Conservation (phyloP, 2,797 vertebrate genomes). For the Antrozous pallidus region DNA sequence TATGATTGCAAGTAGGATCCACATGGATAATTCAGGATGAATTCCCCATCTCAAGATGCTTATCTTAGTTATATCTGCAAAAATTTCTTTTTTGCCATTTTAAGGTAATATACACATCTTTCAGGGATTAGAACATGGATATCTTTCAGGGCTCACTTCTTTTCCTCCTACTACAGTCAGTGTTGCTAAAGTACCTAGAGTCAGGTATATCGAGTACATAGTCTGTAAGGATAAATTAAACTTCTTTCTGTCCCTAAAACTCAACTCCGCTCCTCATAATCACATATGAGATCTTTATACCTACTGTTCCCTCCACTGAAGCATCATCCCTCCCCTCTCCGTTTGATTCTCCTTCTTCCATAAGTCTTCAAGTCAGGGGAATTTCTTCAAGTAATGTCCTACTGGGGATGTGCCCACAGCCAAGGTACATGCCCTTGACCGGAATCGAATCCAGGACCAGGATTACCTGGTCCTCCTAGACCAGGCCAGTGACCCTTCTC, state of each 20-base stretch:
- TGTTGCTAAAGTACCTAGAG: not conserved
- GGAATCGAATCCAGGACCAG: too few species aligned
- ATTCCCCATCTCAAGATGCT: not conserved
- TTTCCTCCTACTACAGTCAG: not conserved
- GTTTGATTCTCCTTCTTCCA: not conserved
- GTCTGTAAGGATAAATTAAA: not conserved
- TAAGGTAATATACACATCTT: not conserved
- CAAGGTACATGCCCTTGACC: too few species aligned
- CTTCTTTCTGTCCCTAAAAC: not conserved
- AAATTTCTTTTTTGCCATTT: not conserved
- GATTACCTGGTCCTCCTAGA: not conserved
- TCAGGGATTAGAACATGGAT: not conserved
- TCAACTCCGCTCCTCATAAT: not conserved
- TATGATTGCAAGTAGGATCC: not conserved
- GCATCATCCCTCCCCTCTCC: not conserved
- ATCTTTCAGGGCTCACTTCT: not conserved
- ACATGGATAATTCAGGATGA: not conserved
- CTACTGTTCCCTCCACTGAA: too few species aligned
- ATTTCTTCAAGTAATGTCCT: not conserved
- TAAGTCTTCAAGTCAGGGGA: not conserved
- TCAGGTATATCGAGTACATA: not conserved
- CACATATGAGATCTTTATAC: not conserved
- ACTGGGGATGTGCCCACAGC: too few species aligned
- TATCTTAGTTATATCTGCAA: not conserved
- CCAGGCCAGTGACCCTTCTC: not conserved